Percentiles rank a stretch among this genome's conserved stretches.
phyloP scores from a whole-genome alignment of 2,888 invertebrate genomes.

The Sympetrum striolatum region DNA sequence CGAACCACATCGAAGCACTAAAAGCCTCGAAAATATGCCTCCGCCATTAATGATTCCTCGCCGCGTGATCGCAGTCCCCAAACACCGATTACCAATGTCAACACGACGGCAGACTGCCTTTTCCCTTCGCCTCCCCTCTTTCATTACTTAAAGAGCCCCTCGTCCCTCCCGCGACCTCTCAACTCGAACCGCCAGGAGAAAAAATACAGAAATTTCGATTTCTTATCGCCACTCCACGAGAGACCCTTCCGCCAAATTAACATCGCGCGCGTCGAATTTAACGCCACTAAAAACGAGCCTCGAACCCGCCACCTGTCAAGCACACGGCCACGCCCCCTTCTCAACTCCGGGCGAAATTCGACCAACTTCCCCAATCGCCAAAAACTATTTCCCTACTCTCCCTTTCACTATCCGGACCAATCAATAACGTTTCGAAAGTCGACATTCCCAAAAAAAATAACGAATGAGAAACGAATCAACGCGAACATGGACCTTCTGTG shows the following conservation, averaged over 20 bases:
- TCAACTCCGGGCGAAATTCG: not conserved
- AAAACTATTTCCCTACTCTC: not conserved
- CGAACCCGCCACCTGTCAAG: not conserved
- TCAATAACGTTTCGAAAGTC: not conserved
- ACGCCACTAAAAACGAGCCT: not conserved
- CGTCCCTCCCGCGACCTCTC: not conserved
- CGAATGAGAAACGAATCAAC: not conserved
- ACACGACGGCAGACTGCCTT: not conserved
- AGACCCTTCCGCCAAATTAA: not conserved
- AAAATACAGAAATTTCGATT: slow-evolving; percentile 3
- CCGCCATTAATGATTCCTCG: not conserved
- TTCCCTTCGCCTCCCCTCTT: not conserved
- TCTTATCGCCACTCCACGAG: not conserved
- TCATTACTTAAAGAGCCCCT: slow-evolving; percentile 27
- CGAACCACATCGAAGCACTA: not conserved
- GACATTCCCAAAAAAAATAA: not conserved
- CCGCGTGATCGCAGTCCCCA: not conserved
- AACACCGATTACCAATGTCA: not conserved
- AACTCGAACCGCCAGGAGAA: not conserved
- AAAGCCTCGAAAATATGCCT: not conserved
- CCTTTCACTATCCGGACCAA: not conserved
- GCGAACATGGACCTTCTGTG: not conserved
- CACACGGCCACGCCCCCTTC: not conserved
- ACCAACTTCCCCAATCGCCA: not conserved
- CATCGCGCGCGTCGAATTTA: not conserved